Percentiles rank a stretch among this genome's conserved stretches.
Evolutionary conservation across 2,797 vertebrate species (phyloP).

Genomic region (Cuniculus paca): DNA sequence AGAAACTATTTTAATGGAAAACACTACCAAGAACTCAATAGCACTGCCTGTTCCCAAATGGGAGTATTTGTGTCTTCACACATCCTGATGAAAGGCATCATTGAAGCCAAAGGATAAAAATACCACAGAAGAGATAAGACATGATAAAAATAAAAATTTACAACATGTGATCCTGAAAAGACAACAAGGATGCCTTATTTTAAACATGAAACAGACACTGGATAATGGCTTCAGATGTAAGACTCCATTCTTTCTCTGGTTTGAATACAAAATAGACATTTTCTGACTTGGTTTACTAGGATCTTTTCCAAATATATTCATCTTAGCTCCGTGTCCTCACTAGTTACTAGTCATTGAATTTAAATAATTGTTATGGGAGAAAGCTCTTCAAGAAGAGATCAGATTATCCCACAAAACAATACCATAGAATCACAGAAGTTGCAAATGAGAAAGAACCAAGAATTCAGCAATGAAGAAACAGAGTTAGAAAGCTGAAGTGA

Average conservation of each 20-base stretch:
- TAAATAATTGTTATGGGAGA: not conserved
- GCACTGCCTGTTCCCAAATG: conserved; percentile 65
- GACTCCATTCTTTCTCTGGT: not conserved
- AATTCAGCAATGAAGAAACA: not conserved
- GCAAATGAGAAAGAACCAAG: not conserved
- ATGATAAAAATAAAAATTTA: conserved; percentile 58
- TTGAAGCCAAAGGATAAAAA: conserved; percentile 73
- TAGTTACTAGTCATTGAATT: not conserved
- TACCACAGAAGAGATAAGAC: conserved; percentile 67
- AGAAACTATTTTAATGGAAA: conserved; percentile 83
- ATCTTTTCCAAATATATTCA: not conserved
- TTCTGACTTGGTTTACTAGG: not conserved
- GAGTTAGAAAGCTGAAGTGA: not conserved
- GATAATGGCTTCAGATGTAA: conserved; percentile 8
- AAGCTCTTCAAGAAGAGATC: not conserved
- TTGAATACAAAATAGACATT: conserved; percentile 35
- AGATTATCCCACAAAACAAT: not conserved
- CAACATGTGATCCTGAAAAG: not conserved
- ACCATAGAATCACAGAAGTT: not conserved
- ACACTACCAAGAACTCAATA: conserved; percentile 60
- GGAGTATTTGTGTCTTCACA: conserved; percentile 78
- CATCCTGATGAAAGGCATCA: conserved; percentile 67
- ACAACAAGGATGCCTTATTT: conserved; percentile 48
- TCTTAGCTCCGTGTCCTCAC: not conserved
- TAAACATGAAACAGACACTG: conserved; percentile 37